Evolutionary conservation across 2,797 vertebrate species (phyloP).

Genomic region (Chloroceryle amazona): DNA sequence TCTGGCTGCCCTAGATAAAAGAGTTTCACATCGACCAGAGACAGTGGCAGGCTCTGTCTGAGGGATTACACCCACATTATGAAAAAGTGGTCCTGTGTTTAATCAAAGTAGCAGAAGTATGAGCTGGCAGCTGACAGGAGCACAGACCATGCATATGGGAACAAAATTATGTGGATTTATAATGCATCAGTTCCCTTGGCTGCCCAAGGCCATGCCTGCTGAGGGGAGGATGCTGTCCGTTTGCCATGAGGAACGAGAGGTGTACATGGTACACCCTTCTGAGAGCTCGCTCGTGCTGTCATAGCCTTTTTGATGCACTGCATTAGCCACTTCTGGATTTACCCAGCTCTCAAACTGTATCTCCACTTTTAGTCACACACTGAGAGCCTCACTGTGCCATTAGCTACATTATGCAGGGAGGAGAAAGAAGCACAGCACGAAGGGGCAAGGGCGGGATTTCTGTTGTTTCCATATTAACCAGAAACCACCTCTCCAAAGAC

Average conservation of each 20-base stretch:
- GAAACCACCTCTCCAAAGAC: neutral
- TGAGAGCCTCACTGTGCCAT: neutral
- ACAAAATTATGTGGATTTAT: neutral
- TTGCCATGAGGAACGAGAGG: neutral
- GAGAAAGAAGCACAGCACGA: neutral
- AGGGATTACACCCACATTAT: neutral
- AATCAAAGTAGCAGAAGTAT: slow-evolving; percentile 2
- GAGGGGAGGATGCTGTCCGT: neutral
- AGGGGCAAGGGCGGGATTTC: neutral
- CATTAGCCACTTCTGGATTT: neutral
- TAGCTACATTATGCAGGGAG: neutral
- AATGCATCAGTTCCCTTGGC: neutral
- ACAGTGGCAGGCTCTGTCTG: neutral
- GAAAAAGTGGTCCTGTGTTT: neutral
- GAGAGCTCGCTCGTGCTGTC: neutral
- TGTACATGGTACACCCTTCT: rapidly evolving
- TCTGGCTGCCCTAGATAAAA: neutral
- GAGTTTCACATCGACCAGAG: neutral
- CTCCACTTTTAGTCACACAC: neutral
- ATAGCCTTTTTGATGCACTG: neutral
- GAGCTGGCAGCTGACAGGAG: neutral
- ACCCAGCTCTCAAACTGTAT: neutral
- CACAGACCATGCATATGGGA: neutral
- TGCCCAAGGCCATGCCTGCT: neutral
- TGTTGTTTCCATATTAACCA: neutral